Base-by-base conservation (phyloP, 2,888 invertebrate genomes). In the Hydroisotoma schaefferi region DNA sequence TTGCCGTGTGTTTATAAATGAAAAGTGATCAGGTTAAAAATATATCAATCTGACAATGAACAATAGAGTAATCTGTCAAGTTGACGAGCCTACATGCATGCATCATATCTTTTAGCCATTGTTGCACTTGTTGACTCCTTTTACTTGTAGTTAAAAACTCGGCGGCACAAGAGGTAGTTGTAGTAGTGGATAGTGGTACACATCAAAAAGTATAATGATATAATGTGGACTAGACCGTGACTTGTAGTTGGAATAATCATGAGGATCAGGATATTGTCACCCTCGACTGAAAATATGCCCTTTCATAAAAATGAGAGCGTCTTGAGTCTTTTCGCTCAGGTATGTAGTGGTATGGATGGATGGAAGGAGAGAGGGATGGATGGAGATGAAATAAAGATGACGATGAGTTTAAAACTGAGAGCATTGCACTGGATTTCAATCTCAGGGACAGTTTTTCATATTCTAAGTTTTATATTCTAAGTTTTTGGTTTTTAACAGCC, bases 381-480 rank as follows among this genome's bases (percentile, higher is more conserved):
- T 33, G 5, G 20, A n/a, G n/a, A n/a, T n/a, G n/a, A n/a, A n/a
- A n/a, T n/a, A n/a, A n/a, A n/a, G n/a, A n/a, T n/a, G n/a, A n/a
- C n/a, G n/a, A n/a, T n/a, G n/a, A n/a, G n/a, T n/a, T n/a, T n/a
- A n/a, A n/a, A n/a, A n/a, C n/a, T 8, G 46, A 67, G 64, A 63
- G 63, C 68, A 68, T 59, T 64, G 66, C 64, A 68, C 66, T 65
- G 68, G 55, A 57, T 66, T 59, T 56, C 59, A 23, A 47, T 53
- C 47, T 43, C 52, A 57, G 57, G 54, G 61, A 61, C 57, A 57
- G 48, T 57, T 60, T 59, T 61, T 53, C 55, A 49, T 26, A 29
- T 54, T 51, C 29, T n/a, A n/a, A n/a, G n/a, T n/a, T n/a, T n/a
- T n/a, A n/a, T n/a, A n/a, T n/a, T n/a, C n/a, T n/a, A n/a, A n/a